These are phyloP conservation scores for Zapus hudsonius DNA, from an alignment of 2,113 vertebrate genomes.

Conservation along the genomic window DNA sequence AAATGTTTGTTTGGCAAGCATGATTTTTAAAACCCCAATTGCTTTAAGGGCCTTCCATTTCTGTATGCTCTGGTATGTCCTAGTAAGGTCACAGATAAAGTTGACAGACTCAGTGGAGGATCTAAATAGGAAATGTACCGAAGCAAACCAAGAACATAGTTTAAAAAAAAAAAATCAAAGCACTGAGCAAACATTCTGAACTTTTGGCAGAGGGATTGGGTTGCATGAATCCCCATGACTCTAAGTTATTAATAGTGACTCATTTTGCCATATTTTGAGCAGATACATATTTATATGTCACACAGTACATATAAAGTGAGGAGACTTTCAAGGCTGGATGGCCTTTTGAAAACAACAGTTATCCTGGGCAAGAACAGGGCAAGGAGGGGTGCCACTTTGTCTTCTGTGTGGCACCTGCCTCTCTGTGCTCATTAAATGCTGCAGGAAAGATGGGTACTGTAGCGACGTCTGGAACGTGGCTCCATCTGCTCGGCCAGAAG, in stretches of 20 bases:
- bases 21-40: neutral
- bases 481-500: constrained; percentile 43
- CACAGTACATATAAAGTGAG: neutral
- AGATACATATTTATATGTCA: constrained; percentile 40
- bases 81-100: constrained; percentile 67
- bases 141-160: constrained; percentile 63
- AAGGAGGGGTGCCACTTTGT: neutral
- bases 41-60: constrained; percentile 22
- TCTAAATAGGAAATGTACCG: constrained; percentile 67
- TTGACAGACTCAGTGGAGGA: constrained; percentile 14
- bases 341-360: constrained; percentile 19
- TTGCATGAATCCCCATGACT: constrained; percentile 48
- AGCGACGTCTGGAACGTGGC: neutral
- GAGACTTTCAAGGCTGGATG: constrained; percentile 15
- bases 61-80: constrained; percentile 23
- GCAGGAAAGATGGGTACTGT: neutral
- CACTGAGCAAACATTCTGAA: constrained; percentile 68
- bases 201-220: constrained; percentile 60
- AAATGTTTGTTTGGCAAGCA: constrained; percentile 12
- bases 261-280: constrained; percentile 56
- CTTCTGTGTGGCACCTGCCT: neutral
- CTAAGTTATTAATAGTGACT: constrained; percentile 72
- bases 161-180: constrained; percentile 6
- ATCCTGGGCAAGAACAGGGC: neutral
- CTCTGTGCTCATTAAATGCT: neutral